These are phyloP conservation scores for Brenthis daphne DNA, from an alignment of 2,888 invertebrate genomes.

Conservation along the genomic window DNA sequence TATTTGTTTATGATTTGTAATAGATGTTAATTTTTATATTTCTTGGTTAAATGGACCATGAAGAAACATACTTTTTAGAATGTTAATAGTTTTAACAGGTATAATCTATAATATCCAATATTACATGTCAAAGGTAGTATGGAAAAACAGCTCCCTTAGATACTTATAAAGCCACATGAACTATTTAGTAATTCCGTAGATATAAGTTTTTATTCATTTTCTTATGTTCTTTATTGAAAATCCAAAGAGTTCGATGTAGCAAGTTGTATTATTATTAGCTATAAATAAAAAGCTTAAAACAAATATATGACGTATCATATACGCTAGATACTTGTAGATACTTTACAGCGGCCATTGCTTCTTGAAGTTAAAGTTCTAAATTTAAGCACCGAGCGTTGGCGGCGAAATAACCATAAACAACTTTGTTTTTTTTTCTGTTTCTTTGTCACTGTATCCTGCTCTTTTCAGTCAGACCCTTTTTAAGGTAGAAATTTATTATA, in stretches of 20 bases:
- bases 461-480: slow-evolving; percentile 79
- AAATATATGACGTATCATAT: slow-evolving; percentile 13
- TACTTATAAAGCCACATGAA: too few relatives aligned
- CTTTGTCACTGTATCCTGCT: slow-evolving; percentile 77
- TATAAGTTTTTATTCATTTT: too few relatives aligned
- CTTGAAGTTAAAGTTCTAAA: slow-evolving; percentile 62
- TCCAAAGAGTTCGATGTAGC: neutral
- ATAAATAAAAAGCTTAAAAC: slow-evolving; percentile 19
- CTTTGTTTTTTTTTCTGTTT: slow-evolving; percentile 69
- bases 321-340: slow-evolving; percentile 19
- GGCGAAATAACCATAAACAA: slow-evolving; percentile 77
- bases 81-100: neutral
- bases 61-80: neutral
- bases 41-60: slow-evolving; percentile 17
- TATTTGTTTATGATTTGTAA: slow-evolving; percentile 50
- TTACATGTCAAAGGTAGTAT: too few relatives aligned
- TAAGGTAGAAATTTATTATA: slow-evolving; percentile 80
- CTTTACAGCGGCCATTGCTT: slow-evolving; percentile 41
- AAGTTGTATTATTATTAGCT: slow-evolving; percentile 5
- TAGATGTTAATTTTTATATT: slow-evolving; percentile 15
- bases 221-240: slow-evolving; percentile 1
- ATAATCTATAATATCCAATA: neutral
- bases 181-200: too few relatives aligned
- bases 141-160: too few relatives aligned
- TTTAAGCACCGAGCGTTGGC: slow-evolving; percentile 76